Base-by-base conservation (phyloP, 2,113 vertebrate species). In the Cephalopholis sonnerati region DNA sequence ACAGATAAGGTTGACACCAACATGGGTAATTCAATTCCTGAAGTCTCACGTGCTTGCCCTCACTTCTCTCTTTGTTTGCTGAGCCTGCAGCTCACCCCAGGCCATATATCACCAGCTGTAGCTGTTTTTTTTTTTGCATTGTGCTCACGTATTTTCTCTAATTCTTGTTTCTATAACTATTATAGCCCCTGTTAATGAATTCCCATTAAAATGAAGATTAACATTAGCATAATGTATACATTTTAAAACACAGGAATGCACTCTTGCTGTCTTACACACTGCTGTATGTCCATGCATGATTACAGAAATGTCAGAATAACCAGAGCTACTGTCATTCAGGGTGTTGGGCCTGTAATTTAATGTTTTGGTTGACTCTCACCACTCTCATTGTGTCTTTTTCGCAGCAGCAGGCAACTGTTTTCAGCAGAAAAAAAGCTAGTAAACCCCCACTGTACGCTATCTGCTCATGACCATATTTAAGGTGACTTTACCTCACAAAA, bases 31-130 rank as follows among this genome's bases (percentile, higher is more conserved):
- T 46, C n/a, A 16, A 29, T 58, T 68, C 44, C 50, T 27, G 7
- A 36, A 59, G 39, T 72, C 61, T 63, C 20, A 8, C 15, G 2
- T 15, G 2, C 57, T 76, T 36, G 66, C 29, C 41, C 22, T 61
- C 20, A 7, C 50, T 53, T 27, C 13, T 53, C 57, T 78, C 8
- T 57, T 9, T 59, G 63, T 81, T 55, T 73, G 84, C 85, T 90
- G 84, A 87, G 73, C 6, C 71, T 84, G 87, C 80, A 82, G 77
- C 70, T 82, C 25, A 65, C 12, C 8, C 15, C 3, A 7, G 72
- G 77, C 25, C 54, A 64, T 50, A 74, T 84, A 86, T 81, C 39
- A 77, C 68, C 51, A 55, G 44, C 53, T 85, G 50, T 54, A 57
- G 39, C 27, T 11, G 36, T 11, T 54, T 36, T 25, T 29, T 29